A percentile compares a stretch with the other conserved stretches of the same genome.
phyloP scores from a whole-genome alignment of 2,888 invertebrate genomes.

The Dryobota labecula region DNA sequence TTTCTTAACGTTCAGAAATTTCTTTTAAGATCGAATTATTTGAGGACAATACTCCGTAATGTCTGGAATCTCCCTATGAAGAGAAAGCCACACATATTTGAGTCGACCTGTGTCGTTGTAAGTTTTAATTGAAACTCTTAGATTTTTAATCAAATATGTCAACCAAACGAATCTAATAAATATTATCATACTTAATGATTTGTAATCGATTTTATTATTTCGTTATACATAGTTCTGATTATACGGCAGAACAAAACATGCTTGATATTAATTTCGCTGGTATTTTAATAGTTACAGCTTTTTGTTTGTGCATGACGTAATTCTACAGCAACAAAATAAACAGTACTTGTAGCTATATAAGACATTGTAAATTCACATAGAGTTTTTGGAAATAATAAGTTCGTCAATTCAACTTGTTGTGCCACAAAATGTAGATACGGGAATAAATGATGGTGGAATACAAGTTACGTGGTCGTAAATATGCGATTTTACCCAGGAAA shows the following conservation, averaged over 20 bases:
- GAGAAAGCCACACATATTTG: neutral
- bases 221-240: neutral
- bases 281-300: neutral
- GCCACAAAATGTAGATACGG: slow-evolving; percentile 22
- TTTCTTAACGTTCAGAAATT: neutral
- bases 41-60: neutral
- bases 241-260: neutral
- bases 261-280: neutral
- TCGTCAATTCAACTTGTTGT: slow-evolving; percentile 15
- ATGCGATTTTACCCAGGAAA: neutral
- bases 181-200: neutral
- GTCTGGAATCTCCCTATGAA: neutral
- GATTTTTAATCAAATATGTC: neutral
- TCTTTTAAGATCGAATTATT: neutral
- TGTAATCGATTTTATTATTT: neutral
- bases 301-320: neutral
- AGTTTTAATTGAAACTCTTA: neutral
- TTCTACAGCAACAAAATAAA: neutral
- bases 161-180: neutral
- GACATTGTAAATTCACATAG: neutral
- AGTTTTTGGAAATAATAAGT: slow-evolving; percentile 22
- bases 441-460: slow-evolving; percentile 10
- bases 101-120: neutral
- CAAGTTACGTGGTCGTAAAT: slow-evolving; percentile 4
- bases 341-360: neutral